These are phyloP conservation scores for Otus sunia DNA, from an alignment of 2,113 vertebrate genomes.

Conservation along the genomic window DNA sequence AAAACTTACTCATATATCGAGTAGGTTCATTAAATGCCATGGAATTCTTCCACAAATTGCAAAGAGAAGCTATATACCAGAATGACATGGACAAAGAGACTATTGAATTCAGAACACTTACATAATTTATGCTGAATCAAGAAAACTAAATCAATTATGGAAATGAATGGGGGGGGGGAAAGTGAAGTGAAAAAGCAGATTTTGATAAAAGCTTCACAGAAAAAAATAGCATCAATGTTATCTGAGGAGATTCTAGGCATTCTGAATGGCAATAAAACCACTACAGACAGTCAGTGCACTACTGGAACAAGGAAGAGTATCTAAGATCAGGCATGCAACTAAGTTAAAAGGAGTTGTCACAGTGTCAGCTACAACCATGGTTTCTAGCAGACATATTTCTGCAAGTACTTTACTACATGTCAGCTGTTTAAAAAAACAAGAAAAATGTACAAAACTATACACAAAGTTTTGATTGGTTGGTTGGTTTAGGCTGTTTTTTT, in stretches of 20 bases:
- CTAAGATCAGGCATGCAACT: neutral
- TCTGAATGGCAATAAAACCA: neutral
- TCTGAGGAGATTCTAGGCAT: neutral
- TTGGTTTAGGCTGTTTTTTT: neutral
- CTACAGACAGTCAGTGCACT: neutral
- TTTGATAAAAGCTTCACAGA: neutral
- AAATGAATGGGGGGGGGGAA: neutral
- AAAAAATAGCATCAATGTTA: neutral
- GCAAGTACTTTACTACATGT: neutral
- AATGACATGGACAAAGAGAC: neutral
- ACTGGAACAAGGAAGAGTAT: neutral
- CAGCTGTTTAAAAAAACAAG: neutral
- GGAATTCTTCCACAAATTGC: neutral
- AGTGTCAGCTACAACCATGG: neutral
- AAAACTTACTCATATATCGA: neutral
- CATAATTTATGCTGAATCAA: constrained; percentile 20
- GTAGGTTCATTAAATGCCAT: neutral
- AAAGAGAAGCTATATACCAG: neutral
- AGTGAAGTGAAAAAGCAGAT: neutral
- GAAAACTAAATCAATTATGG: constrained; percentile 19
- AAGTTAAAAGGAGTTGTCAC: neutral
- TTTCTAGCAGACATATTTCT: neutral
- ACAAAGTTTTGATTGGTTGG: neutral
- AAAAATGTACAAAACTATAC: neutral
- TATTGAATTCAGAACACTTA: constrained; percentile 28